Evolutionary conservation across 2,888 invertebrate genomes (phyloP).

Genomic region (Eristalis arbustorum): DNA sequence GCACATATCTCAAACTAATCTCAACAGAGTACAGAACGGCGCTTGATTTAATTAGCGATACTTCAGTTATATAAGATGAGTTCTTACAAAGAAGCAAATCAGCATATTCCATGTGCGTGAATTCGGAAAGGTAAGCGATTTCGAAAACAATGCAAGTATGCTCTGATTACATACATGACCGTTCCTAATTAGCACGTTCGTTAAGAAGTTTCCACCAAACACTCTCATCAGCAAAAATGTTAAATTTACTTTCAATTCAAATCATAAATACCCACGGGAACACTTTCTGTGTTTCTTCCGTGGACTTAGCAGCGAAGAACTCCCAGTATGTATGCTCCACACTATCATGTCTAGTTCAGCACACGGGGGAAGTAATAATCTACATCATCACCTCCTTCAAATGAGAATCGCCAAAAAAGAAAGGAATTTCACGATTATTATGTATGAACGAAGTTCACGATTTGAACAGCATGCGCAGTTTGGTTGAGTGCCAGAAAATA

Average conservation of each 20-base stretch:
- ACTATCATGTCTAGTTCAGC: neutral
- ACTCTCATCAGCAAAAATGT: constrained; percentile 51
- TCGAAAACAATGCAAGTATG: neutral
- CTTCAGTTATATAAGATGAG: neutral
- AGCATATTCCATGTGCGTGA: constrained; percentile 12
- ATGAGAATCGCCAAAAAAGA: constrained; percentile 9
- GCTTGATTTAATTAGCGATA: neutral
- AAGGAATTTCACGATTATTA: neutral
- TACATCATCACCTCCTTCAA: neutral
- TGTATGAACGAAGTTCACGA: constrained; percentile 32
- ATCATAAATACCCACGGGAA: constrained; percentile 34
- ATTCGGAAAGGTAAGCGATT: constrained; percentile 39
- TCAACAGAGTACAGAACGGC: too few species aligned
- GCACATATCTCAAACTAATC: too few species aligned
- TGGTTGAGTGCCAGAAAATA: constrained; percentile 26
- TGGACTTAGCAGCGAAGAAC: too few species aligned
- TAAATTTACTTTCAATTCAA: constrained; percentile 40
- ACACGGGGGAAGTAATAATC: neutral
- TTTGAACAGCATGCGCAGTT: constrained; percentile 59
- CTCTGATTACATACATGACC: neutral
- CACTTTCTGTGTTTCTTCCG: neutral
- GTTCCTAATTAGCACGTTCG: constrained; percentile 57
- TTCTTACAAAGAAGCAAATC: constrained; percentile 27
- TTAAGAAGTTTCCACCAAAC: constrained; percentile 46
- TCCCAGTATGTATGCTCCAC: neutral